phyloP scores from a whole-genome alignment of 2,113 vertebrate genomes.

The Calonectris borealis region DNA sequence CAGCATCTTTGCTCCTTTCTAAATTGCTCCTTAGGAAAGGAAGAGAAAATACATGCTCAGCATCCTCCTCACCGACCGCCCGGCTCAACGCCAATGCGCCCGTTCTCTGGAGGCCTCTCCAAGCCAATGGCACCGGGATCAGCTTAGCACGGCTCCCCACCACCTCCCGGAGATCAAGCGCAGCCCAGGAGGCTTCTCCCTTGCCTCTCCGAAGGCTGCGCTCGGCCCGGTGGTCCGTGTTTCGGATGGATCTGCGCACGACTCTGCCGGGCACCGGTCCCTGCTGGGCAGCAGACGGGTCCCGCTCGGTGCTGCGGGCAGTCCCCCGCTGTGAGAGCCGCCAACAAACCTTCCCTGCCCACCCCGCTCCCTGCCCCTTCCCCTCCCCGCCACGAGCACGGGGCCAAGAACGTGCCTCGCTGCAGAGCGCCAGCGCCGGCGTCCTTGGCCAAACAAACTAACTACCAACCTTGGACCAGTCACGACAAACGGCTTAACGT shows the following conservation, averaged over 20 bases:
- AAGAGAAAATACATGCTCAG: background rate
- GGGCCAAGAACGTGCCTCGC: slow-evolving; percentile 36
- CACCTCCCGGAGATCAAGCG: background rate
- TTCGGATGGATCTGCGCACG: fast-evolving
- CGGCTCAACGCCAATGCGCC: fast-evolving
- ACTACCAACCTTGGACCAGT: slow-evolving; percentile 66
- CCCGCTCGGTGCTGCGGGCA: background rate
- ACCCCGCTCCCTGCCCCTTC: slow-evolving; percentile 41
- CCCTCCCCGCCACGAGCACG: slow-evolving; percentile 44
- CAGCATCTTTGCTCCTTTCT: slow-evolving; percentile 12
- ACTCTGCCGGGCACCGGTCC: fast-evolving
- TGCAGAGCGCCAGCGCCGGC: background rate
- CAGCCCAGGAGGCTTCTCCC: background rate
- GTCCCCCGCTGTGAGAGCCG: slow-evolving; percentile 1
- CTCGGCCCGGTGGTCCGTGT: fast-evolving
- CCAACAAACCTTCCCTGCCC: slow-evolving; percentile 48
- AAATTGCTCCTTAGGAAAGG: background rate
- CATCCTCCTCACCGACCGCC: background rate
- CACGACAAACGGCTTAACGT: slow-evolving; percentile 61
- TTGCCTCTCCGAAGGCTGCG: fast-evolving
- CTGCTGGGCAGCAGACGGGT: background rate
- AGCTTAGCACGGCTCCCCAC: background rate
- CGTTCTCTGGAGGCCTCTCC: background rate
- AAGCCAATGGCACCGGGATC: background rate
- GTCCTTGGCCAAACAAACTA: slow-evolving; percentile 61